Base-by-base conservation (phyloP, 2,113 vertebrate genomes). In the Mohoua ochrocephala region DNA sequence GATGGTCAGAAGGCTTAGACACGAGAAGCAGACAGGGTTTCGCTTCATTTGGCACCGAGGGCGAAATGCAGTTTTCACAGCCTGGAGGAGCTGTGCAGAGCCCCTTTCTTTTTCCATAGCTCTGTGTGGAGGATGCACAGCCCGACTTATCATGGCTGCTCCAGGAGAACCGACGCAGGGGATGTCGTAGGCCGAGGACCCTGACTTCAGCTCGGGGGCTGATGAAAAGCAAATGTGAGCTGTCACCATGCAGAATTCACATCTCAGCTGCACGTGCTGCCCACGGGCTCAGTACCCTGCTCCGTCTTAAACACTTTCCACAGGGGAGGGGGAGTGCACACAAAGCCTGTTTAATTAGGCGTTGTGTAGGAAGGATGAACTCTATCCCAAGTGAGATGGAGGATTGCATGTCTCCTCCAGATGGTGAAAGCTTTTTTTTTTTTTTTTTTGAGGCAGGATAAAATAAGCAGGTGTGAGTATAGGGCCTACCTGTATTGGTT, bases 401-500 rank as follows among this genome's bases (percentile, higher is more conserved):
- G 35, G 57, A 91, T 20, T 86, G 67, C 31, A 39, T 15, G 47
- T 87, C 74, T 93, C 63, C 57, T 96, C 77, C 92, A 89, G 93
- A 95, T 81, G 86, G 86, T 44, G n/a, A 75, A 61, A 31, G 49
- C 10, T 11, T 31, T 44, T 26, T 27, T 20, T 63, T 26, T 27
- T 20, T 63, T 52, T 80, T 74, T 89, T 86, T 75, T 42, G 80
- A 85, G 64, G 70, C 44, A 74, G 74, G 19, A 80, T 11, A 67
- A 95, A 95, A 91, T 91, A 94, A 97, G 97, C 97, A 98, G 97
- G 96, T 97, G 93, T 92, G 90, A 64, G 30, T 71, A 50, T 21
- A 56, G 78, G 83, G 70, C 33, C 11, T 84, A 96, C 95, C 91
- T 96, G 83, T 91, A 84, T 95, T 74, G 95, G 83, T 97, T 97